Base-by-base conservation (phyloP, 2,888 invertebrate species). In the Papilio protenor region DNA sequence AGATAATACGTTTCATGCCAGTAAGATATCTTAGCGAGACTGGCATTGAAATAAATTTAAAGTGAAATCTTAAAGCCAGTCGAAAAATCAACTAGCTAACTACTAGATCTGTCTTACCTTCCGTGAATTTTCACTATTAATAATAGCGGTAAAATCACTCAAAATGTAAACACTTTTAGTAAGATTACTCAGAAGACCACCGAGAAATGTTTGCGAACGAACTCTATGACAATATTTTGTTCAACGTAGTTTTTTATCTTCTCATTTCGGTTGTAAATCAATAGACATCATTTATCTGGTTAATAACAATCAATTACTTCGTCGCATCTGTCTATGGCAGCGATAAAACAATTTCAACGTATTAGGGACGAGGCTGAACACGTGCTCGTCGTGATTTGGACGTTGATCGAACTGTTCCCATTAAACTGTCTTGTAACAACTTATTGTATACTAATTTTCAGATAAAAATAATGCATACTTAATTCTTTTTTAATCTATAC, bases 401-500 rank as follows among this genome's bases (percentile, higher is more conserved):
- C 77, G 47, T 77, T 77, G 77, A 77, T 77, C 73, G 77, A 77
- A 69, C 45, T 27, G 73, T 55, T 47, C 57, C 55, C 47, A 73
- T 73, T 77, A 73, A 66, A 55, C 11, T 14, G 23, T n/a, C 70
- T 76, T 76, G 76, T 75, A 21, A 23, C 27, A 33, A 66, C 66
- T 75, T 55, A 52, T 75, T 75, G n/a, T 66, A 40, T 27, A 61
- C 61, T 49, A 74, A 66, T 21, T 52, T 66, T 52, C 3, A 27
- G 12, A 66, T 59, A 49, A 59, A 76, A 33, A 71, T 33, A n/a
- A n/a, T n/a, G 21, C 33, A 23, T 27, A 27, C 47, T 69, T 47
- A n/a, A 45, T 4, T 40, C 45, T n/a, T n/a, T n/a, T n/a, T n/a
- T n/a, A n/a, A n/a, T n/a, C n/a, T 27, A 27, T 27, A 27, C 27